phyloP scores from a whole-genome alignment of 2,888 invertebrate genomes.

The Chrysolina haemoptera region DNA sequence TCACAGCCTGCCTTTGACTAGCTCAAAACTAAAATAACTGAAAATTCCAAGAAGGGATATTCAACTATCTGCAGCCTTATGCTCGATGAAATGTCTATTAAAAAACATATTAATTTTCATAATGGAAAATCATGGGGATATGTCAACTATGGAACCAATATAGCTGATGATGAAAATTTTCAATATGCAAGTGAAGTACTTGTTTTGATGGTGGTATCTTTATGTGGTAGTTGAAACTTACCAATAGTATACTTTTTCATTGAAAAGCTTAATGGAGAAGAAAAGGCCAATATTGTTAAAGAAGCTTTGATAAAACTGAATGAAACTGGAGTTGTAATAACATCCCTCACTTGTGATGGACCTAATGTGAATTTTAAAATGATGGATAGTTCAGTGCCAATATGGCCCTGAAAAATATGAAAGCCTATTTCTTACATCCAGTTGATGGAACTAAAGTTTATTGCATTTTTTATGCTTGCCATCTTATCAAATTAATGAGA shows the following conservation, averaged over 20 bases:
- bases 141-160: constrained; percentile 44
- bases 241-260: constrained; percentile 46
- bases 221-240: constrained; percentile 45
- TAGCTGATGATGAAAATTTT: constrained; percentile 37
- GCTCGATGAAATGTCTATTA: constrained; percentile 50
- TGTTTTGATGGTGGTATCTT: constrained; percentile 43
- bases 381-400: constrained; percentile 33
- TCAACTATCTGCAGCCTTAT: constrained; percentile 44
- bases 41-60: constrained; percentile 29
- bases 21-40: constrained; percentile 38
- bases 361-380: constrained; percentile 38
- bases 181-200: constrained; percentile 44
- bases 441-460: not conserved
- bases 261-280: constrained; percentile 36
- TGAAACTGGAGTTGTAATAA: constrained; percentile 33
- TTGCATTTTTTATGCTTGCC: constrained; percentile 14
- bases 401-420: constrained; percentile 36
- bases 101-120: no score
- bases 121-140: no score
- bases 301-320: constrained; percentile 34
- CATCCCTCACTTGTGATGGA: constrained; percentile 44
- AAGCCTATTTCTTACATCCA: constrained; percentile 32
- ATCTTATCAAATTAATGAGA: not conserved
- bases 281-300: constrained; percentile 40
- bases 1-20: constrained; percentile 43